Evolutionary conservation across 1,140 invertebrate species (phyloP), one percentile per base, ranked within the genome.

Genomic region (Cotesia glomerata): DNA sequence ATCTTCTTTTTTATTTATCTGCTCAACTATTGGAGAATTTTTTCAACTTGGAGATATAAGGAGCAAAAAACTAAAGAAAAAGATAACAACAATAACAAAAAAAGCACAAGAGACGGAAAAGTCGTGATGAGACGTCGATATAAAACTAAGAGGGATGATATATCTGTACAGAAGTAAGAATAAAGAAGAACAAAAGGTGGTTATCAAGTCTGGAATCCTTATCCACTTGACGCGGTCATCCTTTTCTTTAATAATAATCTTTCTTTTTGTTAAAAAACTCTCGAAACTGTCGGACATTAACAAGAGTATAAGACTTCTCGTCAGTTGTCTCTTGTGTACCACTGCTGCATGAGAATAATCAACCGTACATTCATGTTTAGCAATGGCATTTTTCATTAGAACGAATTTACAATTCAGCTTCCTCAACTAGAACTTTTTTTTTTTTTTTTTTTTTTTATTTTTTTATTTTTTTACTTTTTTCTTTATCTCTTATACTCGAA

Each of bases 121-220:
- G 8, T 9, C 18, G 18, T 54, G 5, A 58, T 16, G 18, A 18
- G 18, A 58, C 56, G 16, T 18, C 8, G 14, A 58, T 16, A 58
- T 11, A 26, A 26, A 58, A 11, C 18, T 18, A 26, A 11, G 32
- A 64, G 70, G 52, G 49, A 71, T 36, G 39, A 9, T 58, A 58
- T 13, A 54, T 54, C 9, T 54, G 52, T 51, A 45, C 9, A 9
- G 51, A 18, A 51, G 18, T 9, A 49, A 45, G 45, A 39, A 51
- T 18, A 13, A 49, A 39, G 35, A 58, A 72, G 69, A 69, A 75
- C 74, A 75, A 75, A 75, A 58, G 74, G 70, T 72, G 70, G 69
- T 75, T 75, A 75, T 75, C 74, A 71, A 75, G 74, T 69, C 74
- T 72, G 66, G 65, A 72, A 64, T 75, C 71, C 74, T 75, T 75